phyloP scores from a whole-genome alignment of 2,888 invertebrate species.

The Cyrtodaria siliqua region DNA sequence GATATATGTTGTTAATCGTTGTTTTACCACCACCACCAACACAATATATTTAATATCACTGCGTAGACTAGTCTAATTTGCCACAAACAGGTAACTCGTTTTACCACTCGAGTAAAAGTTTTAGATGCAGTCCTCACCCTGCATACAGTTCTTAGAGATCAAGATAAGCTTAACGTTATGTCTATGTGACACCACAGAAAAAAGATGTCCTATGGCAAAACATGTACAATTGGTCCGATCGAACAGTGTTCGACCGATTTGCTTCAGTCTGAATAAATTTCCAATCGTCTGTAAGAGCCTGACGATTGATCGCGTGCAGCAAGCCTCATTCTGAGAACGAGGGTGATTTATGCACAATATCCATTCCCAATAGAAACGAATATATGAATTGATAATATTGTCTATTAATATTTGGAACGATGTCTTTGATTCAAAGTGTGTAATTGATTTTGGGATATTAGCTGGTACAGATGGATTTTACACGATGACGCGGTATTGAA shows the following conservation, averaged over 20 bases:
- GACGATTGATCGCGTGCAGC: conserved; percentile 47
- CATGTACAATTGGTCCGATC: background rate
- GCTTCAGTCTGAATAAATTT: conserved; percentile 25
- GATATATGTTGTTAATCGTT: too few relatives aligned
- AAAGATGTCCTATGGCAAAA: too few relatives aligned
- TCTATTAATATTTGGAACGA: conserved; percentile 13
- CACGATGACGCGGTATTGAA: background rate
- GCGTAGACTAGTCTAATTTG: too few relatives aligned
- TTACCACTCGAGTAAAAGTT: too few relatives aligned
- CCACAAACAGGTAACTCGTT: too few relatives aligned
- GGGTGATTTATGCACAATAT: conserved; percentile 77
- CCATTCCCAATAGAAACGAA: conserved; percentile 58
- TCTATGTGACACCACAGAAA: too few relatives aligned
- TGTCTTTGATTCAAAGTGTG: conserved; percentile 23
- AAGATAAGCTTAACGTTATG: too few relatives aligned
- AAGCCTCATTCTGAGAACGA: conserved; percentile 74
- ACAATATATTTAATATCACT: too few relatives aligned
- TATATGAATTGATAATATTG: conserved; percentile 52
- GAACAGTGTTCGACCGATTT: background rate
- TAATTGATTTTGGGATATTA: conserved; percentile 14
- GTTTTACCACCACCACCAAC: too few relatives aligned
- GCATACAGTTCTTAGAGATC: too few relatives aligned
- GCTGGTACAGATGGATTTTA: conserved; percentile 8
- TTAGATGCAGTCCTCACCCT: too few relatives aligned
- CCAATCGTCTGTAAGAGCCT: conserved; percentile 45